Evolutionary conservation across 2,113 vertebrate genomes (phyloP), one percentile per base, ranked within the genome.

Genomic region (Cyprinus carpio): DNA sequence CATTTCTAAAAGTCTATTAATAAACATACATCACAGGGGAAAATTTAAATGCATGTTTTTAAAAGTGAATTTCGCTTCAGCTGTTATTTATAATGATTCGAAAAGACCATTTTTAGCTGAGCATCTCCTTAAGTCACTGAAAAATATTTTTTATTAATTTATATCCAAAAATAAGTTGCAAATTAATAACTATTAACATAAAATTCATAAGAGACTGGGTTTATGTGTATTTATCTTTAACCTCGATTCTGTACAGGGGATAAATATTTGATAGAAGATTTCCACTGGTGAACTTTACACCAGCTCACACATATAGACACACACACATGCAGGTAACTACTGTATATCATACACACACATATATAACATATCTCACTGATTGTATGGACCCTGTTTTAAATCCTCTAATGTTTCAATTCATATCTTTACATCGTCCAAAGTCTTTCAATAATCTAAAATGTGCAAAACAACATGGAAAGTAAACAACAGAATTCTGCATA

Each of bases 381-480:
- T 81, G 62, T 13, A 67, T 16, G 64, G 62, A 81, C 64, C 62
- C 62, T 69, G 43, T 29, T 69, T 65, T 31, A 43, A 67, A 27
- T 67, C 43, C 25, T 67, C 23, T 81, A 12, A 67, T 27, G 18
- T 81, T 65, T 11, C n/a, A 40, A 31, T 40, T 23, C 58, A 25
- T 62, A 67, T 29, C 25, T 81, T 67, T 31, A 34, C 62, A 69
- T 65, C 20, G 78, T 62, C 76, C 54, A 62, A 58, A 27, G 1
- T 37, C 56, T 64, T 64, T 80, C 7, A 64, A 64, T 40, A 20
- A 64, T 46, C 15, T 31, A 81, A 81, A 65, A 49, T 16, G 80
- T 69, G 80, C 80, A 81, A 81, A 81, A 69, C 40, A 81, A 81
- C 64, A 81, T 31, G 11, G 10, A 51, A 81, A 81, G 18, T 31